Conservation (phyloP, 2,888 invertebrate species). For the Craniophora ligustri region DNA sequence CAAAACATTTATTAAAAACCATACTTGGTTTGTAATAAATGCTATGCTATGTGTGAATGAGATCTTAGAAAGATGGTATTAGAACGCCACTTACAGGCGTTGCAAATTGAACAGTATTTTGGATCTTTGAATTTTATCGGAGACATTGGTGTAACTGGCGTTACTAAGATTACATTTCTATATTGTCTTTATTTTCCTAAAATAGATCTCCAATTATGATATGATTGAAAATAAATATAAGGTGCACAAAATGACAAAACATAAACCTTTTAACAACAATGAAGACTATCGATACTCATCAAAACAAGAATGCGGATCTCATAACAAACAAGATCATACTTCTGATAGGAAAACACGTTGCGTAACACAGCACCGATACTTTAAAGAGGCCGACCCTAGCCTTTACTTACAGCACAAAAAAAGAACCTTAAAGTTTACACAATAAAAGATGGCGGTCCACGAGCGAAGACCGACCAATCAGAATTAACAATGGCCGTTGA, state of each 20-base stretch:
- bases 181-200: constrained; percentile 1
- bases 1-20: no score
- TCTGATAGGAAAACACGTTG: constrained; percentile 62
- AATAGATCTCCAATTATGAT: constrained; percentile 24
- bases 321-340: constrained; percentile 63
- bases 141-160: no score
- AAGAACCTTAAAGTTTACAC: constrained; percentile 60
- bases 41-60: no score
- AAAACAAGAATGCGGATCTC: constrained; percentile 61
- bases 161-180: no score
- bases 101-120: no score
- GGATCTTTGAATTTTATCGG: no score
- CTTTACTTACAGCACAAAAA: constrained; percentile 53
- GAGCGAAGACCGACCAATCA: constrained; percentile 71
- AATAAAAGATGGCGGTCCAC: constrained; percentile 61
- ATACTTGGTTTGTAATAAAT: no score
- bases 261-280: constrained; percentile 49
- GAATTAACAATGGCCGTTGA: constrained; percentile 73
- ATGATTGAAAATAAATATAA: constrained; percentile 19
- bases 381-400: constrained; percentile 54
- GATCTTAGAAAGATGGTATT: no score
- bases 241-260: constrained; percentile 44
- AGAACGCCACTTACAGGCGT: no score
- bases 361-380: constrained; percentile 59
- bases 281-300: constrained; percentile 51